These are phyloP conservation scores for Hecatera dysodea DNA, from an alignment of 2,888 invertebrate species.

Conservation along the genomic window DNA sequence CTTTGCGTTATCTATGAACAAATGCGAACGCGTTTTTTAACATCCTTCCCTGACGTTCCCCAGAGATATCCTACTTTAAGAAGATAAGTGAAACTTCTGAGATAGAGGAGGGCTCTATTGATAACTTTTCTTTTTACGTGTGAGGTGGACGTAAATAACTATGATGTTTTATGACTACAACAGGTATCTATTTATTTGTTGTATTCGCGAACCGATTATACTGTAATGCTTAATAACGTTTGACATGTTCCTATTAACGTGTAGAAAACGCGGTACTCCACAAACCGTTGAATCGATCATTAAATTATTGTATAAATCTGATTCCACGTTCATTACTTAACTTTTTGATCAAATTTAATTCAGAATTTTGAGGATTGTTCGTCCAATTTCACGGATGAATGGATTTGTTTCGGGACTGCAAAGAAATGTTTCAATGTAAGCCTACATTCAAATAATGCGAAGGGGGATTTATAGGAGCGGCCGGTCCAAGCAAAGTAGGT, in stretches of 20 bases:
- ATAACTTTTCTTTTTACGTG: conserved; percentile 42
- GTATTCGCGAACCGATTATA: neutral
- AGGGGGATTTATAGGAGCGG: conserved; percentile 82
- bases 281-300: conserved; percentile 44
- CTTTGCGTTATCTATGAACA: conserved; percentile 59
- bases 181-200: neutral
- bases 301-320: conserved; percentile 71
- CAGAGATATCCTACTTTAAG: conserved; percentile 49
- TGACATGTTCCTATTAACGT: conserved; percentile 28
- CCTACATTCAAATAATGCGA: conserved; percentile 84
- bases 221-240: neutral
- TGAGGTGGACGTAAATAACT: conserved; percentile 1
- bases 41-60: conserved; percentile 47
- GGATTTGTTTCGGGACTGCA: conserved; percentile 85
- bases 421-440: conserved; percentile 87
- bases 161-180: neutral
- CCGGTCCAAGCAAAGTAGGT: conserved; percentile 76
- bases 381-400: conserved; percentile 86
- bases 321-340: conserved; percentile 84
- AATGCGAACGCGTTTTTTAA: conserved; percentile 50
- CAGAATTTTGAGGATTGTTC: conserved; percentile 85
- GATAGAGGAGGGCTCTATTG: conserved; percentile 50
- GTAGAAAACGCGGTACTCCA: conserved; percentile 34
- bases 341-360: conserved; percentile 87
- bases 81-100: conserved; percentile 58